Evolutionary conservation across 35 echinoderm and acorn worm species (phyloP).

Genomic region (Nesometra sesokonis): DNA sequence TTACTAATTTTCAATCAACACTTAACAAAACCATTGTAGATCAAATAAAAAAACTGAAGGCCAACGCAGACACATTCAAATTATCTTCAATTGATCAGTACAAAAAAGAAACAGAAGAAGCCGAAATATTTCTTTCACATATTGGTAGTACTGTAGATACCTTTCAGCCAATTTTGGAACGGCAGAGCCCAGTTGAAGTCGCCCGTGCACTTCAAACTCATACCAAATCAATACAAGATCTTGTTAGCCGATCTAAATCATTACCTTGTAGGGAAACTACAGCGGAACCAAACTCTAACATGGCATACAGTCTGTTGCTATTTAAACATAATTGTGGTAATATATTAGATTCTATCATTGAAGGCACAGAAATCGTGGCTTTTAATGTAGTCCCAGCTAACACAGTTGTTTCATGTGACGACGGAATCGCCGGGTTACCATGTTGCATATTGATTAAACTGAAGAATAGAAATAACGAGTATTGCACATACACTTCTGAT

Average conservation of each 20-base stretch:
- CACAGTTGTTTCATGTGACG: not conserved
- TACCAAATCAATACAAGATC: not conserved
- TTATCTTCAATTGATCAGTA: not conserved
- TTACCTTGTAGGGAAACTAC: not conserved
- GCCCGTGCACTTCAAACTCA: not conserved
- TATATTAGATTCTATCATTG: not conserved
- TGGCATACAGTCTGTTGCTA: not conserved
- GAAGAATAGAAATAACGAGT: not conserved
- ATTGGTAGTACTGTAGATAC: not conserved
- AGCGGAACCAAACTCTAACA: not conserved
- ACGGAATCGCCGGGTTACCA: not conserved
- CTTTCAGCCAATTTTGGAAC: not conserved
- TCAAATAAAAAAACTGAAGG: not conserved
- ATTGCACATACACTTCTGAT: not conserved
- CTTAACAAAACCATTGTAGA: not conserved
- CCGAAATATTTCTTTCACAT: not conserved
- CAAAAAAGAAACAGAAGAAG: not conserved
- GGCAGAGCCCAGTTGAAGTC: not conserved
- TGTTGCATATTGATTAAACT: not conserved
- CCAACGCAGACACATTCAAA: not conserved
- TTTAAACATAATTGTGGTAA: not conserved
- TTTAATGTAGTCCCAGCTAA: not conserved
- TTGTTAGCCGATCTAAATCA: not conserved
- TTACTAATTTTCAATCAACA: not conserved
- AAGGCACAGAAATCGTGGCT: not conserved